These are phyloP conservation scores for Pitangus sulphuratus DNA, from an alignment of 2,797 vertebrate genomes.

Conservation along the genomic window DNA sequence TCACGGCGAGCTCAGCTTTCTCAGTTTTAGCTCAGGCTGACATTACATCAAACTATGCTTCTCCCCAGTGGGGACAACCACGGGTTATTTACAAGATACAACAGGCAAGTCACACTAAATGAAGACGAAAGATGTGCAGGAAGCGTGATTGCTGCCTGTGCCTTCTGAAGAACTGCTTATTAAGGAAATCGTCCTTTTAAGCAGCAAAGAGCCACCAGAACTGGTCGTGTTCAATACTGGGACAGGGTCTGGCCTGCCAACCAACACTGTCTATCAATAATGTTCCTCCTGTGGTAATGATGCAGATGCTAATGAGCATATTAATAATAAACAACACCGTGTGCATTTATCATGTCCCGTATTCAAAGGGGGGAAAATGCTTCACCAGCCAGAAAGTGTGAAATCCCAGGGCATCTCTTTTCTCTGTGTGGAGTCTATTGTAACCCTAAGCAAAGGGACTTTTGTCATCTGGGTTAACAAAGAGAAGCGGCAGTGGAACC, in stretches of 20 bases:
- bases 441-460: not conserved
- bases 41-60: constrained; percentile 14
- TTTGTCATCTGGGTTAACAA: not conserved
- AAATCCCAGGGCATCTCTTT: not conserved
- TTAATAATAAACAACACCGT: constrained; percentile 9
- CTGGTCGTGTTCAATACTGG: not conserved
- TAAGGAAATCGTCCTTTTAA: not conserved
- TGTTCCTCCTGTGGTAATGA: not conserved
- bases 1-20: not conserved
- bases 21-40: not conserved
- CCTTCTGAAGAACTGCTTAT: constrained; percentile 8
- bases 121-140: not conserved
- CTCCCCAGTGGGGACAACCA: not conserved
- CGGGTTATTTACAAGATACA: constrained; percentile 46
- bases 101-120: constrained; percentile 14
- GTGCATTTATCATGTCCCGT: not conserved
- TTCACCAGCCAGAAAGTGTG: not conserved
- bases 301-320: not conserved
- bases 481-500: not conserved
- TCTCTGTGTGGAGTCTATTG: not conserved
- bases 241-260: not conserved
- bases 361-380: not conserved
- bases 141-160: not conserved
- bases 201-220: not conserved
- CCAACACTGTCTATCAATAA: not conserved